These are phyloP conservation scores for Clupea harengus DNA, from an alignment of 2,113 vertebrate genomes.

Conservation along the genomic window DNA sequence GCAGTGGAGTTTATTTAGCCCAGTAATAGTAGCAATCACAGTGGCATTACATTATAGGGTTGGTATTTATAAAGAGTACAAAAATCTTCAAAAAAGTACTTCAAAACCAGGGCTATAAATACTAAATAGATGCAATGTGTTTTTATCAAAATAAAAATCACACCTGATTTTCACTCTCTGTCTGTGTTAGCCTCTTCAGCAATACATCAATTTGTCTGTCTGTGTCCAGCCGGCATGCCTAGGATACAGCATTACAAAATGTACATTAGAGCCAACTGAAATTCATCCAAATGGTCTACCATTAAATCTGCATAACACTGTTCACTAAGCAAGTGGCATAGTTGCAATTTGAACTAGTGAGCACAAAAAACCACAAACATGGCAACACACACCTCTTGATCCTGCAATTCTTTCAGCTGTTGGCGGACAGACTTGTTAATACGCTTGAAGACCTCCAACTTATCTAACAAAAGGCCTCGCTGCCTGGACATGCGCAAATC, in stretches of 20 bases:
- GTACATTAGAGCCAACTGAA: neutral
- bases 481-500: conserved; percentile 66
- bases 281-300: too few relatives aligned
- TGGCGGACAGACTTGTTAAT: conserved; percentile 72
- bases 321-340: too few relatives aligned
- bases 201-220: conserved; percentile 60
- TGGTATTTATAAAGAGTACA: neutral
- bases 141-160: conserved; percentile 42
- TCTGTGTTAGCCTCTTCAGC: conserved; percentile 69
- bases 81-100: too few relatives aligned
- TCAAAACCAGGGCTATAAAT: neutral
- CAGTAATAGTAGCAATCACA: neutral
- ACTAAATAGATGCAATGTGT: neutral
- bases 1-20: neutral
- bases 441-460: conserved; percentile 71
- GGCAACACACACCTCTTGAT: conserved; percentile 64
- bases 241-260: neutral
- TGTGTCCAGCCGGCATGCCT: conserved; percentile 52
- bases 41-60: neutral
- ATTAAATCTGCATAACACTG: neutral
- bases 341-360: neutral
- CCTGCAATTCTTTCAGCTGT: conserved; percentile 65
- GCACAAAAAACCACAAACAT: neutral
- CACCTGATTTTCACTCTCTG: conserved; percentile 76
- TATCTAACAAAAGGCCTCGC: conserved; percentile 71